Base-by-base conservation (phyloP, 1,140 invertebrate genomes). In the Matsumurasca onukii region DNA sequence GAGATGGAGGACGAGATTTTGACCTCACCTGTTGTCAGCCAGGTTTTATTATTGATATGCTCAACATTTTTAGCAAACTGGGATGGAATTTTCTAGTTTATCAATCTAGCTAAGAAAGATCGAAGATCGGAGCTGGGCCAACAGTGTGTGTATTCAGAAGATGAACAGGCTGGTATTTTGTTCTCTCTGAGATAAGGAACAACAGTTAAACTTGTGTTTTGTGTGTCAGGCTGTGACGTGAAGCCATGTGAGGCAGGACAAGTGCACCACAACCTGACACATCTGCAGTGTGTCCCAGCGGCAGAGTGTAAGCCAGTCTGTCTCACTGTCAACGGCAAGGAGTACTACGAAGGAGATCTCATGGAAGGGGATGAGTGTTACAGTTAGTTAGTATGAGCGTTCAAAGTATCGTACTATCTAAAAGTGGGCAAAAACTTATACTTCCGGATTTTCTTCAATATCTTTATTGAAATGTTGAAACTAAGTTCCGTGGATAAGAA, bases 301-400 rank as follows among this genome's bases (percentile, higher is more conserved):
- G 80, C 84, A 2, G 80, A 83, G 39, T 95, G 93, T 76, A 87
- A 86, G 72, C 87, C 85, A 9, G 77, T 84, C n/a, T 93, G 89
- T 77, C 82, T 87, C 76, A 82, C 85, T n/a, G 78, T 89, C 1
- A 83, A 90, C 69, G 89, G 86, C 0, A 82, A 77, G 62, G 73
- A 75, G 5, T 89, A 89, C 73, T 87, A 88, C 66, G 92, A 95
- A 78, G 92, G 92, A 5, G 92, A 94, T 76, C 70, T 88, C 22
- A 84, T 93, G 0, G 84, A 86, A 66, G 83, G 87, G 67, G 90
- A 93, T 75, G 83, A 82, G 0, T 95, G 92, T 77, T 89, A 93
- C 72, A 88, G 85, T 0, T 94, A 92, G 83, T 84, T 73, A 77
- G 76, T 76, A n/a, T n/a, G n/a, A n/a, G n/a, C n/a, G n/a, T n/a